Conservation (phyloP, 2,797 vertebrate species). For the Karalla daura region DNA sequence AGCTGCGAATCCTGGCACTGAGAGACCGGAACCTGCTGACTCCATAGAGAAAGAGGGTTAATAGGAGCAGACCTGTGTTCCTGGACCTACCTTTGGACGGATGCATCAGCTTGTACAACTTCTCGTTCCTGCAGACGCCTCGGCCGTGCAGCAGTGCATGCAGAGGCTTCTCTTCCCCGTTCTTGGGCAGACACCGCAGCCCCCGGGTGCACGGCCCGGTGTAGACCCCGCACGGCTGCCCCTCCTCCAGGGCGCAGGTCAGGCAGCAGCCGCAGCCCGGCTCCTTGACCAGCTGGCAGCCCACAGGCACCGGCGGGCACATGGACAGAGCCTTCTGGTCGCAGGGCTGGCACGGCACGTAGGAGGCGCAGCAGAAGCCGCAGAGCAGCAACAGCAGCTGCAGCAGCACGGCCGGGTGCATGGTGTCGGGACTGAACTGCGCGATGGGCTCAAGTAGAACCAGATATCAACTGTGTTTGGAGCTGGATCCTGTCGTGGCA, state of each 20-base stretch:
- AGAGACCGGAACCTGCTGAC: too few species aligned
- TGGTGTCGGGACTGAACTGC: not conserved
- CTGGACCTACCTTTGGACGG: slow-evolving; percentile 67
- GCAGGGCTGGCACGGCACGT: slow-evolving; percentile 94
- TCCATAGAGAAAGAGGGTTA: too few species aligned
- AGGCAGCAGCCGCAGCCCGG: slow-evolving; percentile 97
- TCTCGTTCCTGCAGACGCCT: slow-evolving; percentile 92
- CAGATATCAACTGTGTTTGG: slow-evolving; percentile 39
- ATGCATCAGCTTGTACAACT: slow-evolving; percentile 86
- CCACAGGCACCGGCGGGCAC: slow-evolving; percentile 90
- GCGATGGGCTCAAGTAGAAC: too few species aligned
- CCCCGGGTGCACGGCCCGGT: slow-evolving; percentile 92
- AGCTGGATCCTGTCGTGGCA: slow-evolving; percentile 24
- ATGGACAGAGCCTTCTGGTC: slow-evolving; percentile 90
- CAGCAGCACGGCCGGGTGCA: slow-evolving; percentile 75
- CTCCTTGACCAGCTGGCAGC: slow-evolving; percentile 93
- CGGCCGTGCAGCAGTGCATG: slow-evolving; percentile 94
- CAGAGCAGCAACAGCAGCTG: slow-evolving; percentile 83
- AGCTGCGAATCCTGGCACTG: too few species aligned
- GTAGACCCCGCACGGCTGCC: slow-evolving; percentile 94
- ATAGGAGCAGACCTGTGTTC: slow-evolving; percentile 10
- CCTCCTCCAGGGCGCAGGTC: slow-evolving; percentile 93
- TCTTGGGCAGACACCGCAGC: slow-evolving; percentile 92
- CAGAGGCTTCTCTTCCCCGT: slow-evolving; percentile 94
- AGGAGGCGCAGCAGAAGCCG: slow-evolving; percentile 79